A percentile compares a stretch with the other conserved stretches of the same genome.
Conservation (phyloP, 2,797 vertebrate genomes). For the Periparus ater region DNA sequence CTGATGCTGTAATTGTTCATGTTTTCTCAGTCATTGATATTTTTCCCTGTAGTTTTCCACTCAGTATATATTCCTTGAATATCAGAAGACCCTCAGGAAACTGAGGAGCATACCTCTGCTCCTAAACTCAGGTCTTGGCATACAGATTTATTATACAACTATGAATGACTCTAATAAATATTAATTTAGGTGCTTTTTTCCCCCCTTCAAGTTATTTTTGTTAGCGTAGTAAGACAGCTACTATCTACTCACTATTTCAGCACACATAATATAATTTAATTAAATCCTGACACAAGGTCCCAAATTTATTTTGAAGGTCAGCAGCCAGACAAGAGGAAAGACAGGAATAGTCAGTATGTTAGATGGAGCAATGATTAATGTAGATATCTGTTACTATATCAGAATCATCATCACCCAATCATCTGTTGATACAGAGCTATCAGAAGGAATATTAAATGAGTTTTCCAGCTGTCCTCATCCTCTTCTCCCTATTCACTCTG, state of each 20-base stretch:
- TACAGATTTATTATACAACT: background rate
- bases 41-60: background rate
- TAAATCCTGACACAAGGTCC: background rate
- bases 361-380: background rate
- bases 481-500: background rate
- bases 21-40: background rate
- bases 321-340: background rate
- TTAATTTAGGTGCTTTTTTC: background rate
- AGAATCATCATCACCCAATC: background rate
- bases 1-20: background rate
- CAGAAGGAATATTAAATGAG: background rate
- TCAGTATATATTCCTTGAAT: background rate
- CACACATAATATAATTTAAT: background rate
- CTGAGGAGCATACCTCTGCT: background rate
- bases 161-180: background rate
- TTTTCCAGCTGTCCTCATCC: background rate
- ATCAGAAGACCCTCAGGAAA: conserved; percentile 6
- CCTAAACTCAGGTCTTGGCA: background rate
- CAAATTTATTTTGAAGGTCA: background rate
- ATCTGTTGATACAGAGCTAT: background rate
- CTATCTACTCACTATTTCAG: background rate
- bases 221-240: background rate
- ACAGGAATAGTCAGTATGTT: background rate
- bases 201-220: background rate
- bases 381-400: background rate